Percentiles rank a stretch among this genome's conserved stretches.
Conservation (phyloP, 2,888 invertebrate species). For the Cheiracanthium punctorium region DNA sequence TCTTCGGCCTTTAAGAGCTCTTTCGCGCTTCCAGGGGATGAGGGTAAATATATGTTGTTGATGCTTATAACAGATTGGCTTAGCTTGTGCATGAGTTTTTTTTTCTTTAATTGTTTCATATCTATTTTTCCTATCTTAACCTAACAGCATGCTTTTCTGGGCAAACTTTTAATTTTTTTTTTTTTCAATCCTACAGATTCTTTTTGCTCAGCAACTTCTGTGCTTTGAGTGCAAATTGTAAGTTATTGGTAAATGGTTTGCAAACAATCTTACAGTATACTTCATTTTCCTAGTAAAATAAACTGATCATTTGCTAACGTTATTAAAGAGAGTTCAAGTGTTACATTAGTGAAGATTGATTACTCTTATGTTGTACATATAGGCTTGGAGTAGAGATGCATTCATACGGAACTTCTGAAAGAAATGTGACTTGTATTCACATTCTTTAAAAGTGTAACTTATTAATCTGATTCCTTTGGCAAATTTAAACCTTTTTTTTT, state of each 20-base stretch:
- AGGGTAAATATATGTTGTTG: constrained; percentile 83
- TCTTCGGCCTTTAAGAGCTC: constrained; percentile 84
- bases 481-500: no score
- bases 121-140: background rate
- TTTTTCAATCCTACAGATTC: constrained; percentile 20
- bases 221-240: constrained; percentile 32
- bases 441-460: no score
- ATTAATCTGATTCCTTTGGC: no score
- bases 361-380: no score
- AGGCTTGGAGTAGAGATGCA: no score
- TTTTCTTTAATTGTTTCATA: background rate
- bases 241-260: constrained; percentile 21
- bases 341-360: no score
- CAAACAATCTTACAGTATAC: no score
- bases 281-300: no score
- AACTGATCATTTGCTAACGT: no score
- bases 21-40: constrained; percentile 97
- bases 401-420: no score
- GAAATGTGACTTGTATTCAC: no score
- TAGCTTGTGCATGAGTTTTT: constrained; percentile 23
- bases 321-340: no score
- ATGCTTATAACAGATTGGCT: constrained; percentile 27
- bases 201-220: constrained; percentile 42
- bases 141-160: constrained; percentile 1
- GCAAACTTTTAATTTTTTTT: background rate